These are phyloP conservation scores for Macquaria ambigua DNA, from an alignment of 2,113 vertebrate genomes.

Conservation along the genomic window DNA sequence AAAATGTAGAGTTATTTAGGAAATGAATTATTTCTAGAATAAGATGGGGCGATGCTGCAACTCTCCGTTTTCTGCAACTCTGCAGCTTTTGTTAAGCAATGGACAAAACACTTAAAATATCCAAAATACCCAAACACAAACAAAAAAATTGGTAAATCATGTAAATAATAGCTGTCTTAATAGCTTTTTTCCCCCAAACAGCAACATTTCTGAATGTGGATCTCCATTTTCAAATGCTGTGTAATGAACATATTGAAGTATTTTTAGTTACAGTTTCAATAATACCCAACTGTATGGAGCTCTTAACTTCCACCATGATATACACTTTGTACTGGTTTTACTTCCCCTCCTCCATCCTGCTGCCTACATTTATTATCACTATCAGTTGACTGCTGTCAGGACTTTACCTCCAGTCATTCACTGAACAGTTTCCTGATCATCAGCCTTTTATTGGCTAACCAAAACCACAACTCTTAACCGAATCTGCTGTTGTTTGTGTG, in stretches of 20 bases:
- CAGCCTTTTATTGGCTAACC: background rate
- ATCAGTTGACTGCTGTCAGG: background rate
- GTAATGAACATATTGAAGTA: background rate
- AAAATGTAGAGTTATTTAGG: background rate
- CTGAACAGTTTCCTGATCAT: background rate
- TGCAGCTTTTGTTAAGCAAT: background rate
- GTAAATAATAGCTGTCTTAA: background rate
- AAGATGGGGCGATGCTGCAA: constrained; percentile 6
- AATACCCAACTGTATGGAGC: background rate
- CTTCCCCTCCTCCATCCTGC: constrained; percentile 26
- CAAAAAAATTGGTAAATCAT: background rate
- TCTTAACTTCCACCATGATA: constrained; percentile 8
- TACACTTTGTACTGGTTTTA: background rate
- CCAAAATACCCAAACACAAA: background rate
- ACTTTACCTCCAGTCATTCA: constrained; percentile 13
- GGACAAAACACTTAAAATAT: background rate
- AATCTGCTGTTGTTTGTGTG: constrained; percentile 6
- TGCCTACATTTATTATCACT: background rate
- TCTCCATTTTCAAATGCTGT: background rate
- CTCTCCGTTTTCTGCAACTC: constrained; percentile 23
- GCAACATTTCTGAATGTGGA: background rate
- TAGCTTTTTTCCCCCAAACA: background rate
- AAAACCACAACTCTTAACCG: background rate
- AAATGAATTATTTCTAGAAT: background rate
- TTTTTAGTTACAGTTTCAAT: background rate